A percentile compares a stretch with the other conserved stretches of the same genome.
Evolutionary conservation across 2,113 vertebrate genomes (phyloP).

Genomic region (Egretta garzetta): DNA sequence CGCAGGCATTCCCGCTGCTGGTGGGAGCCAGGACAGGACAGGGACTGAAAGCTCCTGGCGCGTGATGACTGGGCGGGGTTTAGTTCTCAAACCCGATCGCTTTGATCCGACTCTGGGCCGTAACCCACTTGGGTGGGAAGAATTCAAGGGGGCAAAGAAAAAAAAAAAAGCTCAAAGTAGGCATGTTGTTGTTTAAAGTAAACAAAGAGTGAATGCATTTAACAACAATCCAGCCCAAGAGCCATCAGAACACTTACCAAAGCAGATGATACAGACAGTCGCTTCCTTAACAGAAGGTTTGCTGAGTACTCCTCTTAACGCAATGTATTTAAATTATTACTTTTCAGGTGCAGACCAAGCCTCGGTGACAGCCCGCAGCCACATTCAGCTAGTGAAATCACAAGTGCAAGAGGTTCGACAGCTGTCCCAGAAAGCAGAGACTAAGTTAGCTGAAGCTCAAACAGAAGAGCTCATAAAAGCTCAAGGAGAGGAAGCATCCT

Average conservation of each 20-base stretch:
- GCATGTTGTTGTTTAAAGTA: not conserved
- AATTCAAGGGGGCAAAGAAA: not conserved
- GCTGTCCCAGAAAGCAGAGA: conserved; percentile 85
- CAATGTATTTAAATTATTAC: not conserved
- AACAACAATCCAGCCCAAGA: not conserved
- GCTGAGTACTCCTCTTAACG: not conserved
- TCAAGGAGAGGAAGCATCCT: conserved; percentile 23
- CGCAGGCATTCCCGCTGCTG: not conserved
- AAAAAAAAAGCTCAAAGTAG: not conserved
- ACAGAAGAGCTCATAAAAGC: conserved; percentile 79
- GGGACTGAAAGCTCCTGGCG: not conserved
- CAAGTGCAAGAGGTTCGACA: conserved; percentile 86
- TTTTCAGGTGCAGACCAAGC: conserved; percentile 89
- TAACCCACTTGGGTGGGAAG: not conserved
- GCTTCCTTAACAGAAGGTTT: not conserved
- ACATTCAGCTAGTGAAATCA: conserved; percentile 83
- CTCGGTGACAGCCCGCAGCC: conserved; percentile 78
- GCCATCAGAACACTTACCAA: not conserved
- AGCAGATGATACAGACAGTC: not conserved
- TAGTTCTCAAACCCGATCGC: not conserved
- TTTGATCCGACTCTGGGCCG: not conserved
- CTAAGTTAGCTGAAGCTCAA: conserved; percentile 86
- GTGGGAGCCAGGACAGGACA: not conserved
- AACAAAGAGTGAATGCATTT: not conserved
- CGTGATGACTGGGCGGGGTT: not conserved